A percentile compares a stretch with the other conserved stretches of the same genome.
Evolutionary conservation across 2,888 invertebrate genomes (phyloP).

Genomic region (Dendrolimus pini): DNA sequence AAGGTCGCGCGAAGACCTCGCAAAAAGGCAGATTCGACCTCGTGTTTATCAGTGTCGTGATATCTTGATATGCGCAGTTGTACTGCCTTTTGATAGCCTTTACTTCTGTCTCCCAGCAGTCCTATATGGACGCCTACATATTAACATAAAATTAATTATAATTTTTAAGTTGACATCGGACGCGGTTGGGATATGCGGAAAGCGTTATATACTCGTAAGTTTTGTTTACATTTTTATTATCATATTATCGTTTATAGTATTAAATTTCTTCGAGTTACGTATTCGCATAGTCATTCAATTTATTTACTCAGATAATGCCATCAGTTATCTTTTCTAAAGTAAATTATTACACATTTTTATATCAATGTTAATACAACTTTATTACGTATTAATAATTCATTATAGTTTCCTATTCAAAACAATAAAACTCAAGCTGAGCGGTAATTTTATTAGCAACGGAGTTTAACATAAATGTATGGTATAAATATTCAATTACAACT

Average conservation of each 20-base stretch:
- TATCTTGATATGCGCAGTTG: slow-evolving; percentile 59
- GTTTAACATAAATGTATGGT: neutral
- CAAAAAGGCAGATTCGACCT: slow-evolving; percentile 60
- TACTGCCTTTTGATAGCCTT: slow-evolving; percentile 46
- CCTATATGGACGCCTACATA: slow-evolving; percentile 27
- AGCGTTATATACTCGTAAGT: slow-evolving; percentile 21
- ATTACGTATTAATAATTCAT: neutral
- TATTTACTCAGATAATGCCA: no score
- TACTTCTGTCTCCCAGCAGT: slow-evolving; percentile 38
- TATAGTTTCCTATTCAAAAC: neutral
- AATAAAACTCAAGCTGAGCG: no score
- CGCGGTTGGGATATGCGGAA: slow-evolving; percentile 16
- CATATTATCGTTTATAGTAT: neutral
- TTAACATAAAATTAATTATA: slow-evolving; percentile 11
- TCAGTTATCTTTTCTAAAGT: neutral
- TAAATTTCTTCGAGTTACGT: no score
- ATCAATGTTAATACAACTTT: neutral
- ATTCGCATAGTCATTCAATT: no score
- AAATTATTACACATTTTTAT: neutral
- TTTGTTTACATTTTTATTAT: neutral
- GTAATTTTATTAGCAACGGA: no score
- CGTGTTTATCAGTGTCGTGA: slow-evolving; percentile 61
- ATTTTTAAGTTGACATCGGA: slow-evolving; percentile 1
- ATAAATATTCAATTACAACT: neutral
- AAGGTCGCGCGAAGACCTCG: slow-evolving; percentile 60